A percentile compares a stretch with the other conserved stretches of the same genome.
These are phyloP conservation scores for Hypocryptadius cinnamomeus DNA, from an alignment of 2,113 vertebrate genomes.

Conservation along the genomic window DNA sequence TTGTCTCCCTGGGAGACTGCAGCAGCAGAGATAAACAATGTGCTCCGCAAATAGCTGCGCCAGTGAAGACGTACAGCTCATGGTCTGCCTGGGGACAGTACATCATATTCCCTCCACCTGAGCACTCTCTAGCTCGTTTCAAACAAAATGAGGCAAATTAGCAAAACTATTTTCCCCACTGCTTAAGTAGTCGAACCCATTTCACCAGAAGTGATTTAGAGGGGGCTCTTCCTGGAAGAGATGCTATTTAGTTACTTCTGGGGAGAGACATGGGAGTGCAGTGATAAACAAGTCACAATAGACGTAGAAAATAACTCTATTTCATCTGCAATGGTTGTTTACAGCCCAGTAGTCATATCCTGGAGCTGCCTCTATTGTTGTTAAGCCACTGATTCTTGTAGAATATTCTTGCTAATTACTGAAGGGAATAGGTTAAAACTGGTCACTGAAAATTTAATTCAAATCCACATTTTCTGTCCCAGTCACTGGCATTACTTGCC, in stretches of 20 bases:
- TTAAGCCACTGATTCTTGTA: background rate
- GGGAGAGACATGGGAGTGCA: background rate
- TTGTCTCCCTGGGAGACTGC: background rate
- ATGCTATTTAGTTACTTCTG: background rate
- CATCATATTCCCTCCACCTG: background rate
- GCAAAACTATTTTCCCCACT: background rate
- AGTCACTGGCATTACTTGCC: background rate
- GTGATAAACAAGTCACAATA: background rate
- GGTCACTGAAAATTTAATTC: background rate
- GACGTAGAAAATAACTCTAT: background rate
- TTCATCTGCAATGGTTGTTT: background rate
- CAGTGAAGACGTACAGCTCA: background rate
- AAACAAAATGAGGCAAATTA: background rate
- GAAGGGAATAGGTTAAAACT: background rate
- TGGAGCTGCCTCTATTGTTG: background rate
- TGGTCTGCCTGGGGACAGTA: background rate
- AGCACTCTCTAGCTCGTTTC: background rate
- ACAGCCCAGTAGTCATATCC: background rate
- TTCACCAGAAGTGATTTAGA: background rate
- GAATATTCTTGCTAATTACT: conserved; percentile 3
- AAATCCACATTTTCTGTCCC: background rate
- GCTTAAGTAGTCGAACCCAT: background rate
- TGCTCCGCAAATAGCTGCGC: background rate
- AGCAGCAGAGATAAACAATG: background rate
- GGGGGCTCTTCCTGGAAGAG: background rate